phyloP scores from a whole-genome alignment of 2,113 vertebrate genomes.

The Dendropsophus ebraccatus region DNA sequence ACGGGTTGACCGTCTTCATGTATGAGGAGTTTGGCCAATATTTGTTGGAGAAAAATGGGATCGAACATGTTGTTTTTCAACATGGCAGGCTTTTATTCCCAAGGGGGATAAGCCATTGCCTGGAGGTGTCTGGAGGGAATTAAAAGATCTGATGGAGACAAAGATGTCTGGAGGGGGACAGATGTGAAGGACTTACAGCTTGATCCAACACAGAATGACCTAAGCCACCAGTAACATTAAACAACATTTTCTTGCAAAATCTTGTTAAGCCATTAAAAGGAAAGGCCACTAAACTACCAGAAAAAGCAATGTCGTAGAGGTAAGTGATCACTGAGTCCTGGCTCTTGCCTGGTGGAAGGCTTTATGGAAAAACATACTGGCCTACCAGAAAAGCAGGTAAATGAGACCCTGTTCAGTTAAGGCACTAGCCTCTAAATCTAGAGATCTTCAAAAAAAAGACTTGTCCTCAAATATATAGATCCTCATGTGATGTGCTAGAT shows the following conservation, averaged over 20 bases:
- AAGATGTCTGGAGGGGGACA: too few relatives aligned
- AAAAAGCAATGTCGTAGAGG: slow-evolving; percentile 11
- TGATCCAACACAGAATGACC: background rate
- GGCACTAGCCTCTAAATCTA: slow-evolving; percentile 35
- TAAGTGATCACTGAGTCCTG: background rate
- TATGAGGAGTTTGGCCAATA: too few relatives aligned
- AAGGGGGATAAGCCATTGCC: too few relatives aligned
- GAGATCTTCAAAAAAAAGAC: background rate
- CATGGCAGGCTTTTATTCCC: too few relatives aligned
- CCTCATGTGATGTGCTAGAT: background rate
- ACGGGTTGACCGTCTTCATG: too few relatives aligned
- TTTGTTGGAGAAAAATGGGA: too few relatives aligned
- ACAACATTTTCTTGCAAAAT: background rate
- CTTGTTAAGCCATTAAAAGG: background rate
- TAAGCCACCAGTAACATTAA: background rate
- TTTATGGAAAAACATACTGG: background rate
- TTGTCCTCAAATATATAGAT: background rate
- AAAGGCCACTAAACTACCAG: slow-evolving; percentile 3
- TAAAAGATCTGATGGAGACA: too few relatives aligned
- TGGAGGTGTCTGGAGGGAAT: too few relatives aligned
- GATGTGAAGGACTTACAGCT: background rate
- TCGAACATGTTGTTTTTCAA: too few relatives aligned
- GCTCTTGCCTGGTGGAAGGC: background rate
- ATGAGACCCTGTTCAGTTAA: background rate
- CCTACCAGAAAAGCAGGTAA: background rate